Evolutionary conservation across 2,113 vertebrate species (phyloP).

Genomic region (Aphelocoma coerulescens): DNA sequence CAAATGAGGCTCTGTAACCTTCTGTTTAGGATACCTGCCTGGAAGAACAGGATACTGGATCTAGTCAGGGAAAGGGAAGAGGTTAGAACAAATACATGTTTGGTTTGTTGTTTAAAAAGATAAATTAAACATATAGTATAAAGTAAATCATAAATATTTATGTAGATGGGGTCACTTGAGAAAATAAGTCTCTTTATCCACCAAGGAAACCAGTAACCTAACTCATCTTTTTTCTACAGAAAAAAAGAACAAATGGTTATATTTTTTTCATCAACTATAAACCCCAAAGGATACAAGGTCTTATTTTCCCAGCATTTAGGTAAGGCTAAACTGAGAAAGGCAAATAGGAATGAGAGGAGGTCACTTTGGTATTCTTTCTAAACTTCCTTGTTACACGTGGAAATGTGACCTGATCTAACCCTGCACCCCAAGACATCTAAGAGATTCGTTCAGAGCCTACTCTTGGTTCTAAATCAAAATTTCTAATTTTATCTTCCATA

Average conservation of each 20-base stretch:
- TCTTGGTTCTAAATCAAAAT: neutral
- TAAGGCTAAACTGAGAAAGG: neutral
- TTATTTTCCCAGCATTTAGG: neutral
- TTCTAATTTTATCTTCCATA: neutral
- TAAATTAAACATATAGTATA: neutral
- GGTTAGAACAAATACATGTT: neutral
- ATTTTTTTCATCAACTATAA: neutral
- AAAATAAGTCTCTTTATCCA: neutral
- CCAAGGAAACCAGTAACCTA: neutral
- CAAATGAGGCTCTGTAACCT: neutral
- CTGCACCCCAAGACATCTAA: neutral
- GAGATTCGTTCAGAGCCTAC: neutral
- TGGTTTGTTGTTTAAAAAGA: neutral
- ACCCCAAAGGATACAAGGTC: neutral
- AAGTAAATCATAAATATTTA: conserved; percentile 24
- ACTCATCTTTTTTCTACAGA: neutral
- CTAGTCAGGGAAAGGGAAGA: neutral
- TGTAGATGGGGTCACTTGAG: neutral
- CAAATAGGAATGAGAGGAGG: neutral
- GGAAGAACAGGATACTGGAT: neutral
- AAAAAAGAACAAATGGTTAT: neutral
- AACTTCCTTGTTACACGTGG: neutral
- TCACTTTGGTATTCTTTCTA: neutral
- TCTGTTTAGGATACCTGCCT: neutral
- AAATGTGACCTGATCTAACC: neutral